Evolutionary conservation across 2,113 vertebrate genomes (phyloP).

Genomic region (Xenopus borealis): DNA sequence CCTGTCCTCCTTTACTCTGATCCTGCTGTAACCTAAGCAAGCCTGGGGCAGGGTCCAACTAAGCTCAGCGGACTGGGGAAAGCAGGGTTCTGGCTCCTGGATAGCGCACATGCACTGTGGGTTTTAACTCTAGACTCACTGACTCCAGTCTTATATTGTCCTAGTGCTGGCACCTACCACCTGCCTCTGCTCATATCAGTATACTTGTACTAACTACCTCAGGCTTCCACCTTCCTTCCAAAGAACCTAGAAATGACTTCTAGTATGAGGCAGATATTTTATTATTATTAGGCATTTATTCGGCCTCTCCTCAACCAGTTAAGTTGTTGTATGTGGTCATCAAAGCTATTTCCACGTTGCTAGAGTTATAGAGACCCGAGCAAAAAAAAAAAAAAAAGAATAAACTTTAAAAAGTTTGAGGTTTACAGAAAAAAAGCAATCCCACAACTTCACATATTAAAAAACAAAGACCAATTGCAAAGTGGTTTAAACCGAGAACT

Average conservation of each 20-base stretch:
- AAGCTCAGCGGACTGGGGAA: background rate
- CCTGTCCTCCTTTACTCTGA: background rate
- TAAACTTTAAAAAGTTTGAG: no score
- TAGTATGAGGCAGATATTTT: no score
- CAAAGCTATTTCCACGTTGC: background rate
- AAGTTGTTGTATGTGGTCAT: background rate
- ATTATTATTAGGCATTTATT: no score
- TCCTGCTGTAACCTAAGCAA: background rate
- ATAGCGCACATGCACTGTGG: background rate
- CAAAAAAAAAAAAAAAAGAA: no score
- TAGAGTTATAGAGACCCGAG: no score
- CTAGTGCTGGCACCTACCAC: no score
- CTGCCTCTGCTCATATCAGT: background rate
- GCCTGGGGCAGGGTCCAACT: conserved; percentile 12
- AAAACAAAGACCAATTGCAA: no score
- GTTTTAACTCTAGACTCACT: background rate
- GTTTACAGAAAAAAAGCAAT: no score
- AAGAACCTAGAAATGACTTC: no score
- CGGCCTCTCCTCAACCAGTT: no score
- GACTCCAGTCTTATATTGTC: background rate
- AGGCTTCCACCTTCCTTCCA: background rate
- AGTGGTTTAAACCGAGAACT: no score
- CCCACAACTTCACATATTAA: no score
- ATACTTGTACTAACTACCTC: background rate
- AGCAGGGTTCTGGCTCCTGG: background rate